Conservation (phyloP, 2,113 vertebrate species). For the Aythya baeri region DNA sequence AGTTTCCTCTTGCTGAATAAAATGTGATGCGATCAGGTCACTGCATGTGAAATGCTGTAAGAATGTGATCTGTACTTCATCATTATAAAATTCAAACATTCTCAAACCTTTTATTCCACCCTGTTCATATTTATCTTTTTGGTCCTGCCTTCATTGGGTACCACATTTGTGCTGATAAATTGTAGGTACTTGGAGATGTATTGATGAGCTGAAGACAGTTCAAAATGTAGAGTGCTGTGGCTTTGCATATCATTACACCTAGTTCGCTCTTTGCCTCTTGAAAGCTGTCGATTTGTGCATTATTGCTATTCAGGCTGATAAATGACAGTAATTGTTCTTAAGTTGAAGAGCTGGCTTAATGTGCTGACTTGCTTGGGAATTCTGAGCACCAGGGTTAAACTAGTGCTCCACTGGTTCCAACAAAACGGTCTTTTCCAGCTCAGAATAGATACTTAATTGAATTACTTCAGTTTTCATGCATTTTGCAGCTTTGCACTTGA, state of each 20-base stretch:
- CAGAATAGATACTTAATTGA: conserved; percentile 82
- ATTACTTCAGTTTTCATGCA: conserved; percentile 80
- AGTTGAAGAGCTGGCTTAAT: conserved; percentile 86
- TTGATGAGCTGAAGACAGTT: conserved; percentile 82
- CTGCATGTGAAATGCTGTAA: conserved; percentile 78
- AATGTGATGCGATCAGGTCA: conserved; percentile 77
- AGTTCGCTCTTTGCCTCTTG: conserved; percentile 79
- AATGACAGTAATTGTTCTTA: conserved; percentile 91
- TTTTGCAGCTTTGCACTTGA: conserved; percentile 77
- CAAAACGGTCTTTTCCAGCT: conserved; percentile 80
- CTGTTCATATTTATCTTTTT: conserved; percentile 83
- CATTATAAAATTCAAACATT: conserved; percentile 83
- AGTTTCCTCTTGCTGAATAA: conserved; percentile 58
- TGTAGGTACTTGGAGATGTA: conserved; percentile 83
- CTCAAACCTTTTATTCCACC: conserved; percentile 75
- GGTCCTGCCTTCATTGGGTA: conserved; percentile 77
- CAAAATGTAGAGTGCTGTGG: conserved; percentile 80
- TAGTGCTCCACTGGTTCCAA: conserved; percentile 74
- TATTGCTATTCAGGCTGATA: conserved; percentile 88
- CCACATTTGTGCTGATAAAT: conserved; percentile 86
- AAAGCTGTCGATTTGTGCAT: conserved; percentile 88
- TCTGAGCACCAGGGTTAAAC: conserved; percentile 80
- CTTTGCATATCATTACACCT: conserved; percentile 87
- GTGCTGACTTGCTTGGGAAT: conserved; percentile 85
- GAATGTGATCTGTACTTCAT: conserved; percentile 76